A percentile compares a stretch with the other conserved stretches of the same genome.
Evolutionary conservation across 1,140 invertebrate species (phyloP).

Genomic region (Drosophila kohkoa): DNA sequence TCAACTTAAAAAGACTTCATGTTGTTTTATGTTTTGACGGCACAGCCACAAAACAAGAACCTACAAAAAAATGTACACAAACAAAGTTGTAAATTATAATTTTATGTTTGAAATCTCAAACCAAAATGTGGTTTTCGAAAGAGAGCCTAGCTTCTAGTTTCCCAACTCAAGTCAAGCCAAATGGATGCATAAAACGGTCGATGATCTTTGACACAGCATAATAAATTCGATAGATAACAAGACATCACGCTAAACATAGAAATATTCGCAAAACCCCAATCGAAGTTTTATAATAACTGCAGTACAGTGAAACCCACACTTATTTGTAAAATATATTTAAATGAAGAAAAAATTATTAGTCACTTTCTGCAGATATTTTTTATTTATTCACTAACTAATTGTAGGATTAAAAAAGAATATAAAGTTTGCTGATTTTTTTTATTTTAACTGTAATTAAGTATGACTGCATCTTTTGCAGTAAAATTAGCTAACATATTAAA

Average conservation of each 20-base stretch:
- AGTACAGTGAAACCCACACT: too few relatives aligned
- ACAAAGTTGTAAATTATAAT: conserved; percentile 83
- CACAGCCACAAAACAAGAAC: neutral
- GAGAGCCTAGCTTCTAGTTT: conserved; percentile 11
- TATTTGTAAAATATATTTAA: neutral
- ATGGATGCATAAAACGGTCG: conserved; percentile 27
- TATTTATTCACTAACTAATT: too few relatives aligned
- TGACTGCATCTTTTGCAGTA: too few relatives aligned
- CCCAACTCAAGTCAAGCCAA: conserved; percentile 41
- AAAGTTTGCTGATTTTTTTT: too few relatives aligned
- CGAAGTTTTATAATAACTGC: conserved; percentile 12
- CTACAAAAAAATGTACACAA: conserved; percentile 23
- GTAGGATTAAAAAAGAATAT: too few relatives aligned
- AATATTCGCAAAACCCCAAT: conserved; percentile 30
- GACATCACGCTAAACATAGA: conserved; percentile 17
- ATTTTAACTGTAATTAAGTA: too few relatives aligned
- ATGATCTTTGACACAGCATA: conserved; percentile 39
- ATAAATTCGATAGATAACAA: conserved; percentile 31
- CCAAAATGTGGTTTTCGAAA: conserved; percentile 47
- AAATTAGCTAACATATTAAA: too few relatives aligned
- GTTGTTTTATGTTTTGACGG: conserved; percentile 75
- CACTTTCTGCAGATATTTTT: too few relatives aligned
- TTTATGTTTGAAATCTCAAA: conserved; percentile 78
- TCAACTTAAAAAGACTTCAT: conserved; percentile 77
- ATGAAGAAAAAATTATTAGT: too few relatives aligned